Evolutionary conservation across 2,888 invertebrate genomes (phyloP), one percentile per base, ranked within the genome.

Genomic region (Nephrotoma guestfalica): DNA sequence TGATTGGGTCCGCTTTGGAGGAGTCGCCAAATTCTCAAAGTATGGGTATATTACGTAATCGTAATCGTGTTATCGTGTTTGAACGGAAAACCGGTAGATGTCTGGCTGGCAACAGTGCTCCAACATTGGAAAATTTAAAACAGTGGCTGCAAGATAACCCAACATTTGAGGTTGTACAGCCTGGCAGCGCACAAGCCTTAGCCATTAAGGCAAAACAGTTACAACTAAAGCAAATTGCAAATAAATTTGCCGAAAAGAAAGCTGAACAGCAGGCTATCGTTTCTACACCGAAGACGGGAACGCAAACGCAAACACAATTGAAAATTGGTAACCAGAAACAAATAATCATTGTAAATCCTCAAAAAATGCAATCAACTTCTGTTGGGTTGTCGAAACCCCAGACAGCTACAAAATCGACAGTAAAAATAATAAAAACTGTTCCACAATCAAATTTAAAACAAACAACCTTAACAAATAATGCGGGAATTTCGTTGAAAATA

Each of bases 91-190:
- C 95, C 45, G 97, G 97, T 3, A 95, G 94, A 89, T 91, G 94
- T 89, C 91, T 96, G 88, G 93, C 94, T 87, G 97, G 97, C 9
- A 93, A 94, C n/a, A 95, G 94, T 90, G 97, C 97, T 57, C 98
- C 98, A 0, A 95, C 95, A 7, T 94, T 95, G 47, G 93, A 94
- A 40, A 96, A 95, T 90, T 92, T 98, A 47, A 95, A 95, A 89
- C 93, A 94, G 41, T 98, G 97, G 97, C 92, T 98, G 9, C 95
- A 95, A 90, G 95, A 95, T 88, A 96, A 98, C 92, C 97, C 97
- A 2, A 96, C 96, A 0, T 98, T 94, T 91, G 97, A 97, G 92
- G 96, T 97, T 0, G 94, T 97, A 5, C 93, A 94, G 87, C 94
- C 95, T 0, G 94, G 93, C n/a, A 93, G 93, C 45, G 89, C 92